Base-by-base conservation (phyloP, 2,888 invertebrate species). In the Melolontha melolontha region DNA sequence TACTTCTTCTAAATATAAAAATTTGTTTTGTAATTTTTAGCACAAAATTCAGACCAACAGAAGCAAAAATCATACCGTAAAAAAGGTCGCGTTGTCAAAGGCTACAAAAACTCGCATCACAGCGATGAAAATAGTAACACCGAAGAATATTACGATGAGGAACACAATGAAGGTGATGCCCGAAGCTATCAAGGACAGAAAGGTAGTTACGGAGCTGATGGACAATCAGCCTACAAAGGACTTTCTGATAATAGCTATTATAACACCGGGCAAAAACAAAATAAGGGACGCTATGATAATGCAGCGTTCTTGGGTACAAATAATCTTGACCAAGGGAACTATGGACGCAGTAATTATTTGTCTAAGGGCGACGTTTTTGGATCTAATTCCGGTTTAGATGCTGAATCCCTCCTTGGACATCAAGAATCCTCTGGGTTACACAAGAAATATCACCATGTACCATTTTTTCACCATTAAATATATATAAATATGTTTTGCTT, bases 91-190 rank as follows among this genome's bases (percentile, higher is more conserved):
- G 85, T 86, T 11, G 87, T 88, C 78, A 89, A 90, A 78, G 89
- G 89, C n/a, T 90, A 87, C 79, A 89, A 90, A 77, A 84, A 86
- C 4, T 88, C 89, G 1, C 88, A 89, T 77, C 89, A 89, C 76
- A 89, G 89, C 74, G 89, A 90, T 74, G 90, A 90, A 74, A 86
- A 88, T 74, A 88, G 88, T 67, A 88, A 88, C 77, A 86, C 88
- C 4, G 89, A 89, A 77, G 88, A 86, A 75, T 90, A 86, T 83
- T 90, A 88, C 74, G 89, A 90, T 67, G 89, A 89, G 74, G 87
- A 87, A 16, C 87, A 89, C 73, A 88, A 90, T 75, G 88, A 88
- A 77, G 88, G 87, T 0, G 87, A 87, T 73, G 86, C 87, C 74
- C 85, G 85, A 74, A 78, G 86, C 39, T 85, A 85, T 70, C 87